Evolutionary conservation across 2,888 invertebrate species (phyloP), one percentile per base, ranked within the genome.

Genomic region (Brachyptera putata): DNA sequence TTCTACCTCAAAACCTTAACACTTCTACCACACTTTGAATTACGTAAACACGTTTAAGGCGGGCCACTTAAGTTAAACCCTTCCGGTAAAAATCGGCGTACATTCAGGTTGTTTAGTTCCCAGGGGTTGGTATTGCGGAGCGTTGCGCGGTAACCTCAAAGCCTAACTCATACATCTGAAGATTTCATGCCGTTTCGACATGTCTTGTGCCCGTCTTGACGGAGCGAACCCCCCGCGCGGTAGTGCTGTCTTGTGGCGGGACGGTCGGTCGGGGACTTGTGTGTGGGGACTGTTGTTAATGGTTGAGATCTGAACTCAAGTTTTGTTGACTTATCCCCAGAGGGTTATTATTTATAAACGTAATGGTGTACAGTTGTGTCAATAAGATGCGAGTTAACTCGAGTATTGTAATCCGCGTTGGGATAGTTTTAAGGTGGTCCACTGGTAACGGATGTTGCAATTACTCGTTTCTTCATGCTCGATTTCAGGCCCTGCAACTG

Each of bases 281-380:
- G n/a, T n/a, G n/a, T n/a, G n/a, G n/a, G n/a, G n/a, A n/a, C n/a
- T n/a, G n/a, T n/a, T n/a, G n/a, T n/a, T n/a, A n/a, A n/a, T n/a
- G n/a, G n/a, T n/a, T n/a, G n/a, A n/a, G n/a, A n/a, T n/a, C 30
- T 43, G 4, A 21, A 18, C 11, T 18, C 18, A 57, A 59, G 50
- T 59, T 59, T 39, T 59, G 59, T 59, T 59, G 50, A 59, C 53
- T 53, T 59, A 50, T 21, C 18, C 43, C 43, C 43, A 5, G 21
- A 18, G 43, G 43, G 43, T n/a, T 43, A 43, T 43, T 43, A 43
- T 21, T 43, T 14, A 43, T 21, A 21, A 18, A n/a, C n/a, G 30
- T 30, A 30, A 30, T 30, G 16, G 18, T n/a, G 14, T 49, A 18
- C 25, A 49, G 14, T 49, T 30, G 30, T 30, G 30, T 30, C 30